phyloP scores from a whole-genome alignment of 2,797 vertebrate species.

The Paramormyrops hopkinsi region DNA sequence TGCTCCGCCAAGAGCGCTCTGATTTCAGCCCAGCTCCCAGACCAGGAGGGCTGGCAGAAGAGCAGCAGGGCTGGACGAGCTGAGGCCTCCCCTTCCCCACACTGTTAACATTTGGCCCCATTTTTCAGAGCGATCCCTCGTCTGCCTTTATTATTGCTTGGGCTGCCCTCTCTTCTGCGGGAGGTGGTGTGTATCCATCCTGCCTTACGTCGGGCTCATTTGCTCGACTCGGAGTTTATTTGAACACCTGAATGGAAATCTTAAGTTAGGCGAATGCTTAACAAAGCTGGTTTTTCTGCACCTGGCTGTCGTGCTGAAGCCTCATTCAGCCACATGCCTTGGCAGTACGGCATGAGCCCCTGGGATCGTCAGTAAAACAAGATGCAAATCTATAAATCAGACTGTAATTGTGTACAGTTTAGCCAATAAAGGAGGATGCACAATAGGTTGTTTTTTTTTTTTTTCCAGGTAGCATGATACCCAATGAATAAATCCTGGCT shows the following conservation, averaged over 20 bases:
- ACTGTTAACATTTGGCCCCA: background rate
- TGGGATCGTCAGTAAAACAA: constrained; percentile 26
- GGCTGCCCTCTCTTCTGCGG: background rate
- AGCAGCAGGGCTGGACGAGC: background rate
- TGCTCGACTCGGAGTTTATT: constrained; percentile 17
- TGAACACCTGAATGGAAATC: constrained; percentile 24
- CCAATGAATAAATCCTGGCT: constrained; percentile 12
- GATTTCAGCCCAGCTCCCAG: background rate
- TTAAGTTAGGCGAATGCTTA: constrained; percentile 4
- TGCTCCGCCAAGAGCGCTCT: background rate
- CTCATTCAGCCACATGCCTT: constrained; percentile 4
- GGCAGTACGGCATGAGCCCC: constrained; percentile 24
- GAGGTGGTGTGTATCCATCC: background rate
- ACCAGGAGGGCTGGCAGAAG: background rate
- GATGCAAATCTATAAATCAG: constrained; percentile 65
- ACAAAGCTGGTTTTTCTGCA: constrained; percentile 17
- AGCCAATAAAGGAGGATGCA: constrained; percentile 59
- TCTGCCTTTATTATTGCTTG: background rate
- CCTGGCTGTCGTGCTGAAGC: background rate
- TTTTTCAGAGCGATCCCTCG: background rate
- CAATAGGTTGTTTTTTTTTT: constrained; percentile 43
- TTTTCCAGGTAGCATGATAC: constrained; percentile 13
- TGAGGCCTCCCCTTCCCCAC: background rate
- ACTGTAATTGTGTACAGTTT: constrained; percentile 59
- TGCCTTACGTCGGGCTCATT: background rate